phyloP scores from a whole-genome alignment of 2,888 invertebrate genomes.

The Microctonus hyperodae region DNA sequence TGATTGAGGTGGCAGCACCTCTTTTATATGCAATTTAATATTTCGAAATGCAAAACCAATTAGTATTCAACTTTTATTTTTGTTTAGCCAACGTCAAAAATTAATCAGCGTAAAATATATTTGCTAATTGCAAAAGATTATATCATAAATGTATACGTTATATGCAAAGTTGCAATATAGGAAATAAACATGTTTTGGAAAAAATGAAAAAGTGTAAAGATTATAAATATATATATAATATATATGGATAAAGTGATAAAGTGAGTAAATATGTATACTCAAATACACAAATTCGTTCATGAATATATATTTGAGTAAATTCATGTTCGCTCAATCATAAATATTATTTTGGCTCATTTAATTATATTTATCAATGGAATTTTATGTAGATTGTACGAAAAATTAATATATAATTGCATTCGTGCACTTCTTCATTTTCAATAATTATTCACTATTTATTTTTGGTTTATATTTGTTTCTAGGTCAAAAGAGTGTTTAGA shows the following conservation, averaged over 20 bases:
- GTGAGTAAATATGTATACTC: background rate
- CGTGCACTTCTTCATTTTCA: background rate
- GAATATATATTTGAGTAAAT: background rate
- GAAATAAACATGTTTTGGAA: too few species aligned
- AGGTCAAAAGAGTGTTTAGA: background rate
- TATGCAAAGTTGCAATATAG: background rate
- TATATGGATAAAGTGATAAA: background rate
- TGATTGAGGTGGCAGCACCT: constrained; percentile 3
- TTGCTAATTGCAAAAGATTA: background rate
- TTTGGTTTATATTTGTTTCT: background rate
- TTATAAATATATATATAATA: background rate
- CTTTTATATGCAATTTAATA: background rate
- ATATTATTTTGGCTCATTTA: background rate
- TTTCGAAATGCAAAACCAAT: background rate
- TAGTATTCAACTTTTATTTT: background rate
- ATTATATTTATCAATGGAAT: background rate
- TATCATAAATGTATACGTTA: background rate
- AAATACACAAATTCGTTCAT: background rate
- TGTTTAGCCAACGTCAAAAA: background rate
- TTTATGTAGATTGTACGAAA: background rate
- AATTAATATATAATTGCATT: background rate
- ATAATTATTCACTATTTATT: background rate
- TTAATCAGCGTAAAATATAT: background rate
- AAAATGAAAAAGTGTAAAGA: background rate
- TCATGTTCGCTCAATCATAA: background rate